These are phyloP conservation scores for Dendroctonus valens DNA, from an alignment of 1,140 invertebrate species.

Conservation along the genomic window DNA sequence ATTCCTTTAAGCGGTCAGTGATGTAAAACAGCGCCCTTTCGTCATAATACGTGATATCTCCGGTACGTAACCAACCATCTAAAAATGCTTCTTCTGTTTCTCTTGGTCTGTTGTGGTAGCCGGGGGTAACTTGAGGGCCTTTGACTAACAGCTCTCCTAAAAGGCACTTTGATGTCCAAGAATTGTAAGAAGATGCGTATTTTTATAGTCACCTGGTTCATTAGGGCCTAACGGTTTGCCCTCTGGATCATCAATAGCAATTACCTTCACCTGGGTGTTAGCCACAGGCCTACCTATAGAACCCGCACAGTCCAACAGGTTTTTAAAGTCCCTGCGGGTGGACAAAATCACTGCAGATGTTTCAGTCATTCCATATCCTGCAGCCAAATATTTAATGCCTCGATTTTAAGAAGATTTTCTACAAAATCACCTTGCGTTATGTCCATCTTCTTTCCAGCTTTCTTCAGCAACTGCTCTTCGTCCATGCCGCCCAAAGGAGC, in stretches of 20 bases:
- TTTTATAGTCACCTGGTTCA: too few relatives aligned
- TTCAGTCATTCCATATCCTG: background rate
- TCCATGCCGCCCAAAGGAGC: conserved; percentile 65
- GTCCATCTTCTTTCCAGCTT: conserved; percentile 40
- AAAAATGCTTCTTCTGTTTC: conserved; percentile 65
- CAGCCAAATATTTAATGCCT: background rate
- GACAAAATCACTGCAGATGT: background rate
- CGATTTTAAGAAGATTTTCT: too few relatives aligned
- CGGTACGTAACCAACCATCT: conserved; percentile 79
- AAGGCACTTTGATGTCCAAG: background rate
- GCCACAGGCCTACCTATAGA: background rate
- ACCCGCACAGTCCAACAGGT: background rate
- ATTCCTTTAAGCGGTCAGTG: conserved; percentile 82
- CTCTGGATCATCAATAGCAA: too few relatives aligned
- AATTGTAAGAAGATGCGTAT: background rate
- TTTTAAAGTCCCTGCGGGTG: background rate
- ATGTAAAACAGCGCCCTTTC: conserved; percentile 72
- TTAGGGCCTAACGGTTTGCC: too few relatives aligned
- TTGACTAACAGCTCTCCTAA: background rate
- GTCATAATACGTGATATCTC: conserved; percentile 79
- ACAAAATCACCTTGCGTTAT: conserved; percentile 49
- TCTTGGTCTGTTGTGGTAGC: conserved; percentile 69
- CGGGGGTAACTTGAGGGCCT: conserved; percentile 72
- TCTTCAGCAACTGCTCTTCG: conserved; percentile 57
- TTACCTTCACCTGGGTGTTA: background rate